phyloP scores from a whole-genome alignment of 2,113 vertebrate genomes.

The Caracal caracal region DNA sequence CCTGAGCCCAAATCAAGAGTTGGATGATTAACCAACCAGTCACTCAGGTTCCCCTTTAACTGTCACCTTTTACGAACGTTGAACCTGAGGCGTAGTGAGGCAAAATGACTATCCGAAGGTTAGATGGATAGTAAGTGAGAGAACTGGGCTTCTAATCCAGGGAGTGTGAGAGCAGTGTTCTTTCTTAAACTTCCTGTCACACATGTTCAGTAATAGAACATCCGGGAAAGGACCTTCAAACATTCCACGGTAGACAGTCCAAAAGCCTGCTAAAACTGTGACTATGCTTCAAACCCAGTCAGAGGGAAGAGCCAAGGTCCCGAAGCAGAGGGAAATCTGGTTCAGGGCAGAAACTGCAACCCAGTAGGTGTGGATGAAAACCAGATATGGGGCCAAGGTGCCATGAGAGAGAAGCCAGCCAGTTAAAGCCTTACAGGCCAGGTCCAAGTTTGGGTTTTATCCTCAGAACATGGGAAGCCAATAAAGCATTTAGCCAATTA shows the following conservation, averaged over 20 bases:
- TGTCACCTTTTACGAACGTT: background rate
- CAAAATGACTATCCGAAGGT: rapidly evolving
- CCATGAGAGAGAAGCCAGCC: background rate
- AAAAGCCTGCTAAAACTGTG: background rate
- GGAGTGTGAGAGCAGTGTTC: background rate
- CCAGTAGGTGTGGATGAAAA: background rate
- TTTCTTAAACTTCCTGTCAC: background rate
- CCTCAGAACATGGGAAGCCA: background rate
- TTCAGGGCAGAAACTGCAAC: background rate
- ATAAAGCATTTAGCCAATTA: background rate
- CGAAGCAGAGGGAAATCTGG: background rate
- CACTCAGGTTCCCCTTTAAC: no score
- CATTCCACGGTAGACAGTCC: background rate
- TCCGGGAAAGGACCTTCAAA: background rate
- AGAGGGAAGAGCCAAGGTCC: background rate
- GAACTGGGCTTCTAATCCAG: background rate
- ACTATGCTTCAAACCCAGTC: no score
- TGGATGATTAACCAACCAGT: no score
- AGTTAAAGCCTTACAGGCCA: background rate
- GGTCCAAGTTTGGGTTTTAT: background rate
- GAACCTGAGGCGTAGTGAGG: background rate
- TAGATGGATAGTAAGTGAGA: background rate
- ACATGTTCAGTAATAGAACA: rapidly evolving
- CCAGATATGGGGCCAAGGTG: background rate
- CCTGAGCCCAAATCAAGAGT: no score